A percentile compares a stretch with the other conserved stretches of the same genome.
These are phyloP conservation scores for Dufourea novaeangliae DNA, from an alignment of 1,140 invertebrate genomes.

Conservation along the genomic window DNA sequence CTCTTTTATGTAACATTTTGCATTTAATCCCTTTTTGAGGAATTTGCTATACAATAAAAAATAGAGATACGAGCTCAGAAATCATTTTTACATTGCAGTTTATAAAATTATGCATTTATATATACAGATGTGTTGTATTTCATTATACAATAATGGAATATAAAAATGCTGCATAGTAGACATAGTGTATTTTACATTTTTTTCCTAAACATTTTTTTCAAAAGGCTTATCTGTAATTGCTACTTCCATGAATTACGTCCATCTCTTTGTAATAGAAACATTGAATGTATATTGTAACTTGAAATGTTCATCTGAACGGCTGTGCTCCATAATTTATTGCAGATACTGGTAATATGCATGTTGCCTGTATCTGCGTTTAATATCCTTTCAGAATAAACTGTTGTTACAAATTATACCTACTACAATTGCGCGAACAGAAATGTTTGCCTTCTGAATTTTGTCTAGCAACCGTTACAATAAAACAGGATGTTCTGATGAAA, in stretches of 20 bases:
- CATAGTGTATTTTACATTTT: neutral
- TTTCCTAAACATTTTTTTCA: neutral
- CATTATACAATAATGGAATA: neutral
- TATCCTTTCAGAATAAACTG: conserved; percentile 25
- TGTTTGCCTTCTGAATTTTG: neutral
- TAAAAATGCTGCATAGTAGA: neutral
- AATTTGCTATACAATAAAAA: neutral
- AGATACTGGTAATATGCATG: neutral
- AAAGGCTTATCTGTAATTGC: neutral
- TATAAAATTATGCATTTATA: conserved; percentile 4
- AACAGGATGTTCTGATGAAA: neutral
- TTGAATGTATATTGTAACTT: conserved; percentile 28
- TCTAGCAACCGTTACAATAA: neutral
- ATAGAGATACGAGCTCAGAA: conserved; percentile 3
- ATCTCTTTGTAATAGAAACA: conserved; percentile 25
- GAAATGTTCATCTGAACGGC: conserved; percentile 48
- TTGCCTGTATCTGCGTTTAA: conserved; percentile 20
- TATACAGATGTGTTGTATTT: neutral
- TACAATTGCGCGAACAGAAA: too few relatives aligned
- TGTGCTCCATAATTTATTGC: conserved; percentile 43
- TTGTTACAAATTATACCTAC: conserved; percentile 1
- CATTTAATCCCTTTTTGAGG: neutral
- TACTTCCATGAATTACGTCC: neutral
- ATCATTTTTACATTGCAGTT: neutral
- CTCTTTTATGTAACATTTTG: neutral